phyloP scores from a whole-genome alignment of 1,140 invertebrate genomes.

The Paramacrobiotus metropolitanus region DNA sequence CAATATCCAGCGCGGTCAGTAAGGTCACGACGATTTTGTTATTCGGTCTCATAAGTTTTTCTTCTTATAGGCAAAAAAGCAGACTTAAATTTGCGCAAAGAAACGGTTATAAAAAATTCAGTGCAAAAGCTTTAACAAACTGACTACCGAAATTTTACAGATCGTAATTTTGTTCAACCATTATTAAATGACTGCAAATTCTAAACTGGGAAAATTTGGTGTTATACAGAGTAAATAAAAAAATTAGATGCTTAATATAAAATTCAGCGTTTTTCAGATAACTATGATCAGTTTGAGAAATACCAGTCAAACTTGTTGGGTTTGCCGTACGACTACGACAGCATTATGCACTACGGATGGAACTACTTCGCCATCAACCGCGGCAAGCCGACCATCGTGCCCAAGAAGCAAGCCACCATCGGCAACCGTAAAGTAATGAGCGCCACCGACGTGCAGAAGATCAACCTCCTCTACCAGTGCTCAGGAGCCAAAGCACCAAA shows the following conservation, averaged over 20 bases:
- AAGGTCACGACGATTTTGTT: too few species aligned
- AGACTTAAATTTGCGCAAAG: too few species aligned
- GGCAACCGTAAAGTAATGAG: slow-evolving; percentile 35
- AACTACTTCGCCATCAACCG: slow-evolving; percentile 17
- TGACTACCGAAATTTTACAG: not conserved
- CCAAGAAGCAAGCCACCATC: slow-evolving; percentile 28
- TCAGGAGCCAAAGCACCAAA: not conserved
- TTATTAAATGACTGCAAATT: not conserved
- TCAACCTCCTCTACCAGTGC: slow-evolving; percentile 42
- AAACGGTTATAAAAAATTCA: too few species aligned
- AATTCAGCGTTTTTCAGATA: too few species aligned
- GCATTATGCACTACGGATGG: slow-evolving; percentile 19
- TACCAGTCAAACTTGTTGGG: slow-evolving; percentile 8
- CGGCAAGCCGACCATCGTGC: slow-evolving; percentile 33
- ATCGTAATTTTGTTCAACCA: not conserved
- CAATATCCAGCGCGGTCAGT: slow-evolving; percentile 31
- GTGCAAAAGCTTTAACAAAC: too few species aligned
- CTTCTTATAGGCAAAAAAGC: too few species aligned
- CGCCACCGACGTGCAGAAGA: slow-evolving; percentile 40
- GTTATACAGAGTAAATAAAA: too few species aligned
- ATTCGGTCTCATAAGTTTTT: too few species aligned
- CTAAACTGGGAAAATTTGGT: too few species aligned
- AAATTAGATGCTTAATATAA: too few species aligned
- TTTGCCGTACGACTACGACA: slow-evolving; percentile 19
- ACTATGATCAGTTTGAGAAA: not conserved